phyloP scores from a whole-genome alignment of 2,113 vertebrate species.

The Hippolais icterina region DNA sequence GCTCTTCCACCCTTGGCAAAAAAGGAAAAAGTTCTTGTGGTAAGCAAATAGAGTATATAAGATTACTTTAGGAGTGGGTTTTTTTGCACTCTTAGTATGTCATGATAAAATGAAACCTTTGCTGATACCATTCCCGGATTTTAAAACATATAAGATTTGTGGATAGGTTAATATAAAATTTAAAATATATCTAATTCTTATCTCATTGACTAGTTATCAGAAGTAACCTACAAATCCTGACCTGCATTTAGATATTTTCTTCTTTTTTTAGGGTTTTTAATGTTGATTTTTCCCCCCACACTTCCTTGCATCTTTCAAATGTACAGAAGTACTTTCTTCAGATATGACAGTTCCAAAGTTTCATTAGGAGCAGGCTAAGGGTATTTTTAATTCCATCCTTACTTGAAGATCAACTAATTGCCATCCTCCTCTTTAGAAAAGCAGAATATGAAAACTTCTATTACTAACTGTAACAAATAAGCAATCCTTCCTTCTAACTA shows the following conservation, averaged over 20 bases:
- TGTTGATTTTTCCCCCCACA: fast-evolving
- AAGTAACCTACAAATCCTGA: neutral
- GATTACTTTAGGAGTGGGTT: neutral
- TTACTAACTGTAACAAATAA: neutral
- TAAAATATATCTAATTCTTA: neutral
- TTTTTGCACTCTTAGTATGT: neutral
- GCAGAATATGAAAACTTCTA: neutral
- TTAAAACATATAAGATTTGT: neutral
- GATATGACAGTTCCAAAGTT: neutral
- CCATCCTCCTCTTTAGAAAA: neutral
- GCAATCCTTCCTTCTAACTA: neutral
- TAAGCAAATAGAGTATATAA: neutral
- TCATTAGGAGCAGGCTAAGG: neutral
- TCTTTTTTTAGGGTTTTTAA: neutral
- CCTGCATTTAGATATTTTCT: neutral
- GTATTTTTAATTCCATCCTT: neutral
- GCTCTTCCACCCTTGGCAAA: neutral
- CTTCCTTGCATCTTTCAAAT: neutral
- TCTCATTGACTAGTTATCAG: neutral
- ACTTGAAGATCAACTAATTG: neutral
- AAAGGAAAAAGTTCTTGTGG: neutral
- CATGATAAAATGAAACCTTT: neutral
- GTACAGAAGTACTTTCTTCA: neutral
- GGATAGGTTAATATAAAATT: neutral
- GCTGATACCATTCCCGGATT: neutral